These are phyloP conservation scores for Acleris sparsana DNA, from an alignment of 2,888 invertebrate genomes.

Conservation along the genomic window DNA sequence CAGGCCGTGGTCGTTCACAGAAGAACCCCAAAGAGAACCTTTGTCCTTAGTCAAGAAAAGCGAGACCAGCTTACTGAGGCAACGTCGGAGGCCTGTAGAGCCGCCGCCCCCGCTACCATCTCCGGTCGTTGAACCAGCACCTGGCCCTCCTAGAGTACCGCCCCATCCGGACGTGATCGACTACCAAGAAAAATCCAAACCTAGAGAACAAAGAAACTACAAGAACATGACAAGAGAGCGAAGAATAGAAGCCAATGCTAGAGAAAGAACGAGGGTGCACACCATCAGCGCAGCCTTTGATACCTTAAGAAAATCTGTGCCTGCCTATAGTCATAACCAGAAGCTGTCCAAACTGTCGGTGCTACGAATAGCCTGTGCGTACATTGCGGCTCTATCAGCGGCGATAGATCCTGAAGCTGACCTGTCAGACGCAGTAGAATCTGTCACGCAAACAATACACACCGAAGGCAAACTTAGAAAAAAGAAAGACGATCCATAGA, in stretches of 20 bases:
- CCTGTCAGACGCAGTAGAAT: constrained; percentile 90
- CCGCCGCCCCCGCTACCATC: constrained; percentile 60
- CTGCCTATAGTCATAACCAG: constrained; percentile 96
- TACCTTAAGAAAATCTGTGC: constrained; percentile 91
- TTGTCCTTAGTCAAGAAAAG: constrained; percentile 84
- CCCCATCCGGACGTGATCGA: constrained; percentile 79
- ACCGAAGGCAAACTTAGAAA: constrained; percentile 95
- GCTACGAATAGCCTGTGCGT: constrained; percentile 95
- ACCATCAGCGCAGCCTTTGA: constrained; percentile 98
- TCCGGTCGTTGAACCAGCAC: constrained; percentile 53
- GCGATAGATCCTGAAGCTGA: constrained; percentile 87
- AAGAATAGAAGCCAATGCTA: constrained; percentile 96
- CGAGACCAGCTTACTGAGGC: constrained; percentile 63
- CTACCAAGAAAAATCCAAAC: constrained; percentile 57
- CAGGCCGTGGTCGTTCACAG: constrained; percentile 86
- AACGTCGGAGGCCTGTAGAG: constrained; percentile 64
- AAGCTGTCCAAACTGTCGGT: constrained; percentile 97
- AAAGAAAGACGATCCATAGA: constrained; percentile 89
- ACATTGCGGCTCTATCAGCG: constrained; percentile 94
- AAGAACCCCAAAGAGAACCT: constrained; percentile 86
- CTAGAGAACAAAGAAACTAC: constrained; percentile 92
- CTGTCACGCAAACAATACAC: constrained; percentile 95
- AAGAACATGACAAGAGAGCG: constrained; percentile 97
- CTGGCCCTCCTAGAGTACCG: constrained; percentile 78
- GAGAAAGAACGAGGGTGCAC: constrained; percentile 96